Evolutionary conservation across 2,888 invertebrate species (phyloP), one percentile per base, ranked within the genome.

Genomic region (Seira sanloemensis): DNA sequence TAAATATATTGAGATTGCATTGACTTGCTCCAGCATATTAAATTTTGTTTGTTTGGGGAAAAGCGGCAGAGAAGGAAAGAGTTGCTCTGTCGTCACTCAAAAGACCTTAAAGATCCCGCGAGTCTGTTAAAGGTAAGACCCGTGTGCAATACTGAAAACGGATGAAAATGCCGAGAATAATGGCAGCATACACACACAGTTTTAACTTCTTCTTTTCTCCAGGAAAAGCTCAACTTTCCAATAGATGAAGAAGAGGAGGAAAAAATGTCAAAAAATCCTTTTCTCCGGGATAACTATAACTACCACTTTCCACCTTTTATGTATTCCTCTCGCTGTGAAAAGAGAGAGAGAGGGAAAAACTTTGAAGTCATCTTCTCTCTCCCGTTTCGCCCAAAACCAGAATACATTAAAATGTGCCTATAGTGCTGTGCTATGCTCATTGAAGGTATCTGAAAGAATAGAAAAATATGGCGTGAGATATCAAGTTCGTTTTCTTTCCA

Each of bases 311-410:
- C 62, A 62, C 21, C 62, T 62, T 21, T 62, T 62, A 62, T 62
- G 62, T 21, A 62, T 62, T 62, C 62, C 62, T 21, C 62, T 21
- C 62, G 7, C 16, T 62, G n/a, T n/a, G n/a, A n/a, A n/a, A n/a
- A n/a, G n/a, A 26, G 26, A 25, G 73, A 26, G 73, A n/a, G 12
- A 54, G 21, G 54, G 27, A 54, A 71, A 72, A 81, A 77, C 37
- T 27, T 72, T 50, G 67, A 82, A 82, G 77, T 82, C 72, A 76
- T 77, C 77, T 68, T 65, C 26, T 18, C 18, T n/a, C n/a, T n/a
- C n/a, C n/a, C 21, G 24, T 25, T n/a, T 76, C 27, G 76, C 69
- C 65, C 54, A 81, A 69, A 76, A 76, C 24, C 25, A 68, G 72
- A 76, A 76, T 81, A 75, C 76, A 75, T 65, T 65, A 50, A 27